A percentile compares a stretch with the other conserved stretches of the same genome.
These are phyloP conservation scores for Morelia viridis DNA, from an alignment of 2,797 vertebrate species.

Conservation along the genomic window DNA sequence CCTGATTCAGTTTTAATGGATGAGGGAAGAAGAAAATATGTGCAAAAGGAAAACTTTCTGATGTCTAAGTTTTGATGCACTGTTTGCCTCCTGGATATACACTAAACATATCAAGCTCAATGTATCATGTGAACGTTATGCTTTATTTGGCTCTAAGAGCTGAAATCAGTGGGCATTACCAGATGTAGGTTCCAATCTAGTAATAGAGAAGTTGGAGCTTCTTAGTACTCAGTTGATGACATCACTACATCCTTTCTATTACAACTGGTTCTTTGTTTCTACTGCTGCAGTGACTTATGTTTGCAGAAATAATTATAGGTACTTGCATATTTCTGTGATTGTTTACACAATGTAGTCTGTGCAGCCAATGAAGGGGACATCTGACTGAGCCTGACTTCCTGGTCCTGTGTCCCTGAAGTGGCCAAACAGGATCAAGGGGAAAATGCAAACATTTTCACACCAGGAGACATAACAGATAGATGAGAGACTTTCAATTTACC, in stretches of 20 bases:
- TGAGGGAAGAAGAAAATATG: neutral
- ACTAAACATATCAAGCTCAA: neutral
- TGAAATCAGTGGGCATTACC: neutral
- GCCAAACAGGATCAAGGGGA: neutral
- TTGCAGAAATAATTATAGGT: neutral
- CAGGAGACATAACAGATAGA: neutral
- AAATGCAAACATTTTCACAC: neutral
- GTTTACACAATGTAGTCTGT: neutral
- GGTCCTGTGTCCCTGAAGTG: neutral
- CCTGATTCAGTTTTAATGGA: neutral
- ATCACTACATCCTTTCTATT: neutral
- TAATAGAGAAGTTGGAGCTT: neutral
- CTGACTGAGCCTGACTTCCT: neutral
- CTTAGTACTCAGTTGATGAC: neutral
- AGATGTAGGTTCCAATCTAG: neutral
- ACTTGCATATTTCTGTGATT: neutral
- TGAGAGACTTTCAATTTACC: neutral
- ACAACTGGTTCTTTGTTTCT: neutral
- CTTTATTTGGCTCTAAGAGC: neutral
- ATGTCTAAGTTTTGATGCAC: neutral
- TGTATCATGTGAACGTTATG: neutral
- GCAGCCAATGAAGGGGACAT: neutral
- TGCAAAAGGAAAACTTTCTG: neutral
- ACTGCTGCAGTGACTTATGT: constrained; percentile 21
- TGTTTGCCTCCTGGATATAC: neutral